phyloP scores from a whole-genome alignment of 2,888 invertebrate genomes.

The Caenorhabditis plicata region DNA sequence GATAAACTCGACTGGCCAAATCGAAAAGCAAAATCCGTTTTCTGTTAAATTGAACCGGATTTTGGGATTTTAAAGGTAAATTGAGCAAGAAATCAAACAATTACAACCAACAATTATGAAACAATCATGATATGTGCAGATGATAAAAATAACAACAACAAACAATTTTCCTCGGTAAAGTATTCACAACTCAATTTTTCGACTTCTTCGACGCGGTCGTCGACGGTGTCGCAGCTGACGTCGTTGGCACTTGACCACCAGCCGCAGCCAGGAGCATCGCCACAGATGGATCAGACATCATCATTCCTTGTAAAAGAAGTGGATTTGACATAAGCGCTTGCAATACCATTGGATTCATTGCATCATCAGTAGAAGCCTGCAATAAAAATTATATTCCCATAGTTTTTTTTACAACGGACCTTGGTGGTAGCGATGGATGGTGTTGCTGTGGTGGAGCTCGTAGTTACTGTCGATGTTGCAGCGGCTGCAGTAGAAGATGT shows the following conservation, averaged over 20 bases:
- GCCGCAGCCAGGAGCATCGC: constrained; percentile 3
- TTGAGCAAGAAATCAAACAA: too few relatives aligned
- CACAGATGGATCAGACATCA: constrained; percentile 11
- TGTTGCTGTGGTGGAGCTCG: constrained; percentile 6
- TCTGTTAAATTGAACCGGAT: too few relatives aligned
- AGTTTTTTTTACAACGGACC: neutral
- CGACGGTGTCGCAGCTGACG: constrained; percentile 7
- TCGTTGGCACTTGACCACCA: constrained; percentile 8
- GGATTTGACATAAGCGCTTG: constrained; percentile 22
- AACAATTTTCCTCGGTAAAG: too few relatives aligned
- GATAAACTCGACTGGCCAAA: too few relatives aligned
- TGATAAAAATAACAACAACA: neutral
- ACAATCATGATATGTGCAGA: constrained; percentile 13
- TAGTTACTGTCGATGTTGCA: constrained; percentile 1
- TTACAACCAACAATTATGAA: too few relatives aligned
- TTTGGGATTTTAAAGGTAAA: too few relatives aligned
- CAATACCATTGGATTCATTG: constrained; percentile 33
- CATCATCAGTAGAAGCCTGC: constrained; percentile 3
- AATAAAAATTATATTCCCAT: too few relatives aligned
- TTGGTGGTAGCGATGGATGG: constrained; percentile 11
- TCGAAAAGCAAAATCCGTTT: too few relatives aligned
- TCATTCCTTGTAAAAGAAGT: constrained; percentile 10
- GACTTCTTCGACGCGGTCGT: constrained; percentile 15
- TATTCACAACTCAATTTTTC: constrained; percentile 19
- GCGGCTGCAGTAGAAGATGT: constrained; percentile 9